These are phyloP conservation scores for Brachypodius melanocephalos DNA, from an alignment of 2,113 vertebrate genomes.

Conservation along the genomic window DNA sequence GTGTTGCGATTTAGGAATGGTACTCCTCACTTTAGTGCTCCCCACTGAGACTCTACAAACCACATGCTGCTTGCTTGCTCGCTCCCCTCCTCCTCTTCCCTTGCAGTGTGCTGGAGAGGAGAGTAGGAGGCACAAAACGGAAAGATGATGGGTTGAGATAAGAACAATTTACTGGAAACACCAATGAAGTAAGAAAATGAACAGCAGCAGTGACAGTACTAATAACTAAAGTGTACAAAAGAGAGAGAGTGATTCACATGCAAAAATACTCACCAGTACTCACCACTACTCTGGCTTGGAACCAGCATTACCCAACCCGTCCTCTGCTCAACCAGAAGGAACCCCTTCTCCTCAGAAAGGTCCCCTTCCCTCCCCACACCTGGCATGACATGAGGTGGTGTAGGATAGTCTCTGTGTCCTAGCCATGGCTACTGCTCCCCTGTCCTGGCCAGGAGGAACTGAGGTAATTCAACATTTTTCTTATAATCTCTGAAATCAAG, in stretches of 20 bases:
- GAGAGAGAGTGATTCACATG: neutral
- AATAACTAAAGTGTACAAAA: neutral
- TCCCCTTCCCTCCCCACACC: neutral
- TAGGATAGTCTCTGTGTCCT: neutral
- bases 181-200: neutral
- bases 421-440: neutral
- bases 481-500: neutral
- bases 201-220: neutral
- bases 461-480: neutral
- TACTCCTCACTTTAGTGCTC: neutral
- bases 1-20: neutral
- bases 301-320: rapidly evolving
- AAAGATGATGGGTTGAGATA: neutral
- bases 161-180: neutral
- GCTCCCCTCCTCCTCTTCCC: neutral
- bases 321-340: neutral
- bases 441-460: neutral
- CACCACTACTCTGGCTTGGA: neutral
- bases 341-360: neutral
- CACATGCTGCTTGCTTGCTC: neutral
- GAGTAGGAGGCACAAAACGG: neutral
- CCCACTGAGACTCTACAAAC: neutral
- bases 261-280: neutral
- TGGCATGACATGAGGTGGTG: neutral
- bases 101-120: neutral